Base-by-base conservation (phyloP, 2,888 invertebrate genomes). In the Ectobius pallidus region DNA sequence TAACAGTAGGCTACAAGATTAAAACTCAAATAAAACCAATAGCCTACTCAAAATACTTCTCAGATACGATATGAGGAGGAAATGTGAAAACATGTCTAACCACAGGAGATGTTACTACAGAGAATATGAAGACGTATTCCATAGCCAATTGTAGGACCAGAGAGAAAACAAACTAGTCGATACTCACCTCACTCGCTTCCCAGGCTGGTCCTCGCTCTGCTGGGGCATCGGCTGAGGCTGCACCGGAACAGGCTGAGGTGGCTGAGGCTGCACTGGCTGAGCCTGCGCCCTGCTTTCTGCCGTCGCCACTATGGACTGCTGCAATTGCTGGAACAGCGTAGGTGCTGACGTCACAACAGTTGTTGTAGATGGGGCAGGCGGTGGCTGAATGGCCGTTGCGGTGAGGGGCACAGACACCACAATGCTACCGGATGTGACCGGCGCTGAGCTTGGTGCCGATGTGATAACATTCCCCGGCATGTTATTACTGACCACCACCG, bases 111-210 rank as follows among this genome's bases (percentile, higher is more conserved):
- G n/a, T n/a, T n/a, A n/a, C n/a, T n/a, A n/a, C n/a, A n/a, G n/a
- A n/a, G n/a, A n/a, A n/a, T n/a, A n/a, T n/a, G n/a, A n/a, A n/a
- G n/a, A n/a, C n/a, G n/a, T n/a, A n/a, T n/a, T n/a, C n/a, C n/a
- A n/a, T n/a, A n/a, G n/a, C n/a, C n/a, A n/a, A n/a, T n/a, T n/a
- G n/a, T n/a, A n/a, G n/a, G n/a, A n/a, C n/a, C n/a, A n/a, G n/a
- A n/a, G n/a, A n/a, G n/a, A n/a, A n/a, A n/a, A n/a, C n/a, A n/a
- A n/a, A n/a, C n/a, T n/a, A n/a, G n/a, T n/a, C n/a, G n/a, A n/a
- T n/a, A 34, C 81, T 82, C 81, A 88, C 88, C 88, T 86, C 76
- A 86, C 86, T 78, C 88, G 82, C 77, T 89, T 87, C 2, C 83
- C 83, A n/a, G 86, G 84, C 62, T 84, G 83, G 55, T 85, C 84